phyloP scores from a whole-genome alignment of 2,797 vertebrate species.

The Myotis myotis region DNA sequence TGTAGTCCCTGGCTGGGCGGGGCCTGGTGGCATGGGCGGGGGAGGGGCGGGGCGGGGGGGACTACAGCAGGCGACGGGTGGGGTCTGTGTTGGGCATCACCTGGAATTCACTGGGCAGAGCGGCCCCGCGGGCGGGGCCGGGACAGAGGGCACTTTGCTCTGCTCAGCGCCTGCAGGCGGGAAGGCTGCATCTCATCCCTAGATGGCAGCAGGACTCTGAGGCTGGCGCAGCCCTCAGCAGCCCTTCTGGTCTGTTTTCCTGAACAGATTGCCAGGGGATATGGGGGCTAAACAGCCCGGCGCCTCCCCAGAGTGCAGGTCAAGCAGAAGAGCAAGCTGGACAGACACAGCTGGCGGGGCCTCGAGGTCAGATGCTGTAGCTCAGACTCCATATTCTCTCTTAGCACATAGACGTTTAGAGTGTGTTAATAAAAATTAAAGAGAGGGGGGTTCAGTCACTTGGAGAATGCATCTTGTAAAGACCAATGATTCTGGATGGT shows the following conservation, averaged over 20 bases:
- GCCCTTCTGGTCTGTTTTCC: slow-evolving; percentile 38
- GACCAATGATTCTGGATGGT: not conserved
- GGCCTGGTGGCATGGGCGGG: not conserved
- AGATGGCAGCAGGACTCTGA: slow-evolving; percentile 51
- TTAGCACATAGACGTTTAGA: not conserved
- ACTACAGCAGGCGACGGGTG: no score
- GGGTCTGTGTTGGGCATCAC: not conserved
- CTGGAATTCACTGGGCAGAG: not conserved
- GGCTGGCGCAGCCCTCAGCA: not conserved
- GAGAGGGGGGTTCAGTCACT: not conserved
- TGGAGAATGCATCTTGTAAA: slow-evolving; percentile 3
- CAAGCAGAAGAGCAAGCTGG: slow-evolving; percentile 36
- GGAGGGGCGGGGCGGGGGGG: no score
- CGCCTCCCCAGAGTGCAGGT: slow-evolving; percentile 32
- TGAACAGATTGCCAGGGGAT: slow-evolving; percentile 47
- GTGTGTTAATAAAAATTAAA: not conserved
- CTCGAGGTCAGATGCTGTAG: slow-evolving; percentile 48
- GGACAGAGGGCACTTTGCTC: not conserved
- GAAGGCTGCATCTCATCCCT: not conserved
- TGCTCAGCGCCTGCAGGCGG: accelerated
- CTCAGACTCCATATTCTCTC: not conserved
- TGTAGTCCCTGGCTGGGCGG: accelerated
- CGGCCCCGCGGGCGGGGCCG: accelerated
- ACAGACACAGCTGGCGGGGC: slow-evolving; percentile 4
- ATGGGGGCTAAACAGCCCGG: slow-evolving; percentile 1